These are phyloP conservation scores for Tadarida brasiliensis DNA, from an alignment of 2,797 vertebrate species.

Conservation along the genomic window DNA sequence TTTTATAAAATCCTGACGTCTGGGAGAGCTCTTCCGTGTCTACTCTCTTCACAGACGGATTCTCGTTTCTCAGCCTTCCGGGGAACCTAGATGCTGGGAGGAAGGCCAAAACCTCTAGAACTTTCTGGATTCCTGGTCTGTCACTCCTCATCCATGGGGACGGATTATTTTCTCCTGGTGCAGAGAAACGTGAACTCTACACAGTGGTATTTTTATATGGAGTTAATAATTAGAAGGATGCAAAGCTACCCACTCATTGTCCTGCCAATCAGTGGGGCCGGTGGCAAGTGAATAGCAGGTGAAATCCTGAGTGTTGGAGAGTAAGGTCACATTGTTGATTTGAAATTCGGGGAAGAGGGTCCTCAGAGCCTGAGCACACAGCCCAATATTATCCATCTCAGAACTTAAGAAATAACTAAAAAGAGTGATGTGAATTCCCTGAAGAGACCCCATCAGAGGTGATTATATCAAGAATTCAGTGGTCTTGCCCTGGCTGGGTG, in stretches of 20 bases:
- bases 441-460: not conserved
- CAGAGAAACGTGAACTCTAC: not conserved
- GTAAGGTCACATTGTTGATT: not conserved
- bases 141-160: not conserved
- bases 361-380: not conserved
- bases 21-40: not conserved
- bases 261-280: not conserved
- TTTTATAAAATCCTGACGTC: not conserved
- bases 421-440: not conserved
- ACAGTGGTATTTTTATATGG: not conserved
- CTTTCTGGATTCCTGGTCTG: not conserved
- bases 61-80: not conserved
- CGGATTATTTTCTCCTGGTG: not conserved
- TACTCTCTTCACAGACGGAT: not conserved
- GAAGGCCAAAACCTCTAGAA: fast-evolving
- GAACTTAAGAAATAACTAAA: not conserved
- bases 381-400: not conserved
- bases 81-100: too few species aligned
- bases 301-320: fast-evolving
- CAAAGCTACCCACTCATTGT: not conserved
- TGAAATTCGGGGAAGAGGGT: not conserved
- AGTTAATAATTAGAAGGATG: not conserved
- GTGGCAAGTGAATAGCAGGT: fast-evolving
- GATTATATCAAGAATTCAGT: not conserved
- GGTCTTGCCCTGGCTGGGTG: not conserved